Conservation (phyloP, 1,140 invertebrate genomes). For the Manduca sexta region DNA sequence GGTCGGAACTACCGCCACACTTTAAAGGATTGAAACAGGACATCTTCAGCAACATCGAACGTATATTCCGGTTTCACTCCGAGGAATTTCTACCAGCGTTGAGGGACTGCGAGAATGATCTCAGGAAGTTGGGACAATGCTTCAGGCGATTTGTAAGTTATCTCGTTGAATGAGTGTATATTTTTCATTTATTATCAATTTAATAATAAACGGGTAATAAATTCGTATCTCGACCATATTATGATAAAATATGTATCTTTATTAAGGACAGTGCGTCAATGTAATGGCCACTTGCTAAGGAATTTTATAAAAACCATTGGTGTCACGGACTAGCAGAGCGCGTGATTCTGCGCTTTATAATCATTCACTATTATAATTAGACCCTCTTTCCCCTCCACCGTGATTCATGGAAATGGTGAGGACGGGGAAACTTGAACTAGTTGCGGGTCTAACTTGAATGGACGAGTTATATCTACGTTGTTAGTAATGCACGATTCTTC, state of each 20-base stretch:
- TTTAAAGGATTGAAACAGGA: constrained; percentile 47
- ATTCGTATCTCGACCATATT: too few species aligned
- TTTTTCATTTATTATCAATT: too few species aligned
- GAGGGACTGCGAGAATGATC: constrained; percentile 61
- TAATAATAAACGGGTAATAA: too few species aligned
- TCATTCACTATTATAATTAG: constrained; percentile 12
- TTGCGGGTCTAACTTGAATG: constrained; percentile 15
- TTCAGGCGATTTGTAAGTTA: constrained; percentile 64
- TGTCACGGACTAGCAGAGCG: constrained; percentile 44
- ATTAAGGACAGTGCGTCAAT: background rate
- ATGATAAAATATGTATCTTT: too few species aligned
- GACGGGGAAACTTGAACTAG: constrained; percentile 15
- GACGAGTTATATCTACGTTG: constrained; percentile 20
- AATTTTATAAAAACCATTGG: constrained; percentile 36
- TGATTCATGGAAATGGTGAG: constrained; percentile 14
- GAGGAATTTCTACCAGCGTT: constrained; percentile 64
- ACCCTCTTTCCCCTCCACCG: constrained; percentile 10
- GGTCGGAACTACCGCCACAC: constrained; percentile 37
- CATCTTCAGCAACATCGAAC: constrained; percentile 68
- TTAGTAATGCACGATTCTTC: constrained; percentile 46
- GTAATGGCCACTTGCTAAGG: constrained; percentile 21
- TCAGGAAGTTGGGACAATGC: constrained; percentile 62
- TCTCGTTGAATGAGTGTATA: too few species aligned
- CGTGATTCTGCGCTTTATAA: constrained; percentile 37
- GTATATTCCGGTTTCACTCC: constrained; percentile 62